These are phyloP conservation scores for Pyralis farinalis DNA, from an alignment of 2,888 invertebrate genomes.

Conservation along the genomic window DNA sequence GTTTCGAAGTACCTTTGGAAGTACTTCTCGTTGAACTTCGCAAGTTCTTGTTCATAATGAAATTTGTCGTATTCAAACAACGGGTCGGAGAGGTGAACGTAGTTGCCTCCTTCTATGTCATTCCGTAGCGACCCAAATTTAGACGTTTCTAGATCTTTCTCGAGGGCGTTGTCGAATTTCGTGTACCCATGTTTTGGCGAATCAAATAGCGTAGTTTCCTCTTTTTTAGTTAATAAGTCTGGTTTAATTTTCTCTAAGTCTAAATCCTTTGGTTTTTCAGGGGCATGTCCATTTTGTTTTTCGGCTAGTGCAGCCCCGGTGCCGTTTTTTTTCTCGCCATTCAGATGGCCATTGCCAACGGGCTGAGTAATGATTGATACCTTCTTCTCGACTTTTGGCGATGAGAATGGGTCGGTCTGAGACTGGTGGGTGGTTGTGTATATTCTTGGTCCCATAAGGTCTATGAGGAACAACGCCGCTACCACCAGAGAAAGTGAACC, in stretches of 20 bases:
- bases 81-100: conserved; percentile 63
- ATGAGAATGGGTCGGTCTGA: conserved; percentile 56
- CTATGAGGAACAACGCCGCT: conserved; percentile 85
- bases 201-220: conserved; percentile 42
- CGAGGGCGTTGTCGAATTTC: conserved; percentile 44
- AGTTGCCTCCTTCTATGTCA: conserved; percentile 61
- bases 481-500: conserved; percentile 85
- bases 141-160: conserved; percentile 58
- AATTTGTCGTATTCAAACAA: conserved; percentile 53
- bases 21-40: conserved; percentile 70
- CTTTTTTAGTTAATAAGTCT: conserved; percentile 42
- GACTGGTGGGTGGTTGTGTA: conserved; percentile 64
- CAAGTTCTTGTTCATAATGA: conserved; percentile 68
- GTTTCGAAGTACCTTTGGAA: conserved; percentile 63
- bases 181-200: conserved; percentile 44
- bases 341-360: conserved; percentile 31
- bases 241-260: conserved; percentile 45
- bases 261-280: conserved; percentile 60
- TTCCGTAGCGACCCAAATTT: conserved; percentile 71
- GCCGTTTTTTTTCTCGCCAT: conserved; percentile 39
- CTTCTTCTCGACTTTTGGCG: conserved; percentile 55
- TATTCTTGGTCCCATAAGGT: conserved; percentile 81
- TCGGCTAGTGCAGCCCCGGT: conserved; percentile 19
- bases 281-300: conserved; percentile 39
- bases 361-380: conserved; percentile 42